phyloP scores from a whole-genome alignment of 2,888 invertebrate species.

The Trichogramma dendrolimi region DNA sequence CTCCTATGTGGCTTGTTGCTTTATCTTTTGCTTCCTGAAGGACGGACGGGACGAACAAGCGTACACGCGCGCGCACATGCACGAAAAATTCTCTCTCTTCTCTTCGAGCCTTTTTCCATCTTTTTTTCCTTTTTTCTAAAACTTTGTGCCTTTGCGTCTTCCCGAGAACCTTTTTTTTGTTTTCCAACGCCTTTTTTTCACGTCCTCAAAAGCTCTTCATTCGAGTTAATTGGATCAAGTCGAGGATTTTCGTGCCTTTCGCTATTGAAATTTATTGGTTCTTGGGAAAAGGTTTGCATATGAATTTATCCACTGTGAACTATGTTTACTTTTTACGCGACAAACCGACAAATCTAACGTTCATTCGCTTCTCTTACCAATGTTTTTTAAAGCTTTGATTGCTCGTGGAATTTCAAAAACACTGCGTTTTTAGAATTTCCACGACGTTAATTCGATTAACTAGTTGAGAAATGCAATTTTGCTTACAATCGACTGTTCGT shows the following conservation, averaged over 20 bases:
- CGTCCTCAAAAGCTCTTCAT: too few species aligned
- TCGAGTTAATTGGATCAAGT: too few species aligned
- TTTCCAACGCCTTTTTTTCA: background rate
- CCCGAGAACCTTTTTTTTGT: slow-evolving; percentile 33
- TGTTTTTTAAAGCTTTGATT: too few species aligned
- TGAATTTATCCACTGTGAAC: background rate
- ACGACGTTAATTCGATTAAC: too few species aligned
- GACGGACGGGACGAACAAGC: slow-evolving; percentile 34
- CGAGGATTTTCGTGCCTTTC: background rate
- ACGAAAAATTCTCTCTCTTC: slow-evolving; percentile 15
- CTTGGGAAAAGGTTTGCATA: slow-evolving; percentile 31
- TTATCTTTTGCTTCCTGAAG: background rate
- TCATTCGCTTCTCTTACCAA: background rate
- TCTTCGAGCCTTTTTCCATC: background rate
- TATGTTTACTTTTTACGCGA: slow-evolving; percentile 1
- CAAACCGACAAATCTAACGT: slow-evolving; percentile 17
- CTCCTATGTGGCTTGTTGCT: background rate
- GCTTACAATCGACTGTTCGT: too few species aligned
- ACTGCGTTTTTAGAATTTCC: too few species aligned
- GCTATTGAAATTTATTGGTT: slow-evolving; percentile 22
- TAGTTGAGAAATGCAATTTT: too few species aligned
- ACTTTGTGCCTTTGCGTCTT: slow-evolving; percentile 23
- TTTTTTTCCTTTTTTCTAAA: background rate
- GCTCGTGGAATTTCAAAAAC: too few species aligned
- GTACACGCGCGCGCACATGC: slow-evolving; percentile 24